phyloP scores from a whole-genome alignment of 2,797 vertebrate species.

The Sparidentex hasta region DNA sequence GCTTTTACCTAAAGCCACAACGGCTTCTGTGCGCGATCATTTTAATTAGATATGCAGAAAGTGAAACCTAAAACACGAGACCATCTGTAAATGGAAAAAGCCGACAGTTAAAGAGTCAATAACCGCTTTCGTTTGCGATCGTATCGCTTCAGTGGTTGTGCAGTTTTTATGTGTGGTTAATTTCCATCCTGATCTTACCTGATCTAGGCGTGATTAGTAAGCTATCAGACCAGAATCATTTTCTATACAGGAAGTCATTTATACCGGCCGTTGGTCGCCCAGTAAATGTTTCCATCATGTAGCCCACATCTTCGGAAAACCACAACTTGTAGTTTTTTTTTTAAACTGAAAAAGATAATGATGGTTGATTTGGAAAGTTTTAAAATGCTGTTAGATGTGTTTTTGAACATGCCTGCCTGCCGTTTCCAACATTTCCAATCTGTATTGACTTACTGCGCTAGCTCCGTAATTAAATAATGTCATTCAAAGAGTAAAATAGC shows the following conservation, averaged over 20 bases:
- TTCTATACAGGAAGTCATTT: conserved; percentile 2
- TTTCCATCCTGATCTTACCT: conserved; percentile 13
- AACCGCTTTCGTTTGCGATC: neutral
- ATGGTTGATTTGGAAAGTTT: too few relatives aligned
- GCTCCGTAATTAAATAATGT: neutral
- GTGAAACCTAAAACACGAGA: neutral
- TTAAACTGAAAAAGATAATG: too few relatives aligned
- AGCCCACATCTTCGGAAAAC: neutral
- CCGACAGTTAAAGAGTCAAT: neutral
- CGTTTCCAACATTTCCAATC: neutral
- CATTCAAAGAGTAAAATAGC: too few relatives aligned
- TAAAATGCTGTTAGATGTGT: too few relatives aligned
- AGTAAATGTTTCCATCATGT: neutral
- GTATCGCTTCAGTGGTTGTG: neutral
- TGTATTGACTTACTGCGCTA: neutral
- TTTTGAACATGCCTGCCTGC: too few relatives aligned
- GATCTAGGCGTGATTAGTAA: neutral
- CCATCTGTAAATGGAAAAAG: neutral
- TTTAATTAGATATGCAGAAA: neutral
- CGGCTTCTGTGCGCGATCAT: neutral
- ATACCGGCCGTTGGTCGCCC: neutral
- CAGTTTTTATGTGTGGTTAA: neutral
- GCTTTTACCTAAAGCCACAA: too few relatives aligned
- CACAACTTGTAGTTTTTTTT: neutral
- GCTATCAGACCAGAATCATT: neutral